Evolutionary conservation across 1,140 invertebrate genomes (phyloP).

Genomic region (Antheraea pernyi): DNA sequence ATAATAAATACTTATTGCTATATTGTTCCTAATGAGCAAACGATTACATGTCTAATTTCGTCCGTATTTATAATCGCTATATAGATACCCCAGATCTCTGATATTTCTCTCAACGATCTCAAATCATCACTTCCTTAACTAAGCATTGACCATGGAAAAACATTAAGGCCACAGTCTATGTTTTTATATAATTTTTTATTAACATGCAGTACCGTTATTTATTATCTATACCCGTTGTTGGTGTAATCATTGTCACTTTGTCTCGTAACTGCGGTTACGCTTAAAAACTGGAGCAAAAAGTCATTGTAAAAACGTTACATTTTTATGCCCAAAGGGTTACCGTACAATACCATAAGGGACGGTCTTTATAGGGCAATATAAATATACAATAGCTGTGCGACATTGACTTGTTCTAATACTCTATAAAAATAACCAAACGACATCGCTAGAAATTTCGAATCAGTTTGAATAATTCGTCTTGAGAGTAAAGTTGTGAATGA

Average conservation of each 20-base stretch:
- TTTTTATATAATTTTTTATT: too few relatives aligned
- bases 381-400: constrained; percentile 59
- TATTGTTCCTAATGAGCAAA: too few relatives aligned
- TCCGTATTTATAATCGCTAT: too few relatives aligned
- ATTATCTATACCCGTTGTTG: neutral
- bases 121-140: too few relatives aligned
- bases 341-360: constrained; percentile 48
- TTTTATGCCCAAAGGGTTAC: constrained; percentile 53
- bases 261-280: constrained; percentile 64
- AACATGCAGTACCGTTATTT: constrained; percentile 10
- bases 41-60: too few relatives aligned
- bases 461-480: constrained; percentile 45
- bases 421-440: constrained; percentile 58
- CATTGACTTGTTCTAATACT: constrained; percentile 55
- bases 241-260: constrained; percentile 43
- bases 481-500: constrained; percentile 28
- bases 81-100: too few relatives aligned
- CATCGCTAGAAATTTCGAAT: constrained; percentile 39
- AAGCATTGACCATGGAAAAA: too few relatives aligned
- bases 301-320: constrained; percentile 40
- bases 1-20: too few relatives aligned
- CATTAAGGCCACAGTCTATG: too few relatives aligned
- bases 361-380: constrained; percentile 59
- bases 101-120: too few relatives aligned
- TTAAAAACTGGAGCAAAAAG: constrained; percentile 72